phyloP scores from a whole-genome alignment of 2,113 vertebrate genomes.

The Brienomyrus longianalis region DNA sequence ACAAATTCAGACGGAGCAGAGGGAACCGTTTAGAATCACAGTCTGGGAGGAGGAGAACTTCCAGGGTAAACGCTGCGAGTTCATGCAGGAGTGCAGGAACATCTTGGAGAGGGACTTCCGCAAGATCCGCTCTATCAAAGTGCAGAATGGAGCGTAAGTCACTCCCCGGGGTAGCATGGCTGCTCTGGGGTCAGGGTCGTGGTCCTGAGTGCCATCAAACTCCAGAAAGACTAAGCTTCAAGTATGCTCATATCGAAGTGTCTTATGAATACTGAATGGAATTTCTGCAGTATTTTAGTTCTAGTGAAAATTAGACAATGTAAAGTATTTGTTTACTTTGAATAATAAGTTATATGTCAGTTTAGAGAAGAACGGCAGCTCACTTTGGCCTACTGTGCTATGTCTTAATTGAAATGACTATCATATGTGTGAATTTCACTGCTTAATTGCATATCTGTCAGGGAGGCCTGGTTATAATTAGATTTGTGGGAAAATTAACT shows the following conservation, averaged over 20 bases:
- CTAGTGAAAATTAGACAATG: background rate
- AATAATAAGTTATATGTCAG: background rate
- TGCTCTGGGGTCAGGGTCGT: background rate
- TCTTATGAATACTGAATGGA: background rate
- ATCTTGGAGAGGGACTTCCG: constrained; percentile 85
- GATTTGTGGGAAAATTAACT: background rate
- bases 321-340: background rate
- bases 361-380: background rate
- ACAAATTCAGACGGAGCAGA: constrained; percentile 80
- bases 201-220: background rate
- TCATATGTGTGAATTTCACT: background rate
- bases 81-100: constrained; percentile 88
- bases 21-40: constrained; percentile 81
- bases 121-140: constrained; percentile 93
- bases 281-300: background rate
- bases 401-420: background rate
- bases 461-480: background rate
- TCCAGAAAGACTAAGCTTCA: background rate
- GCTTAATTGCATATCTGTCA: background rate
- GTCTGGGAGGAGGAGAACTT: constrained; percentile 94
- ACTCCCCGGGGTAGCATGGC: background rate
- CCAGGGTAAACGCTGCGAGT: constrained; percentile 88
- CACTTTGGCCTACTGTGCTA: background rate
- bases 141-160: constrained; percentile 89
- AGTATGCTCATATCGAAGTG: background rate